These are phyloP conservation scores for Chalcosyrphus nemorum DNA, from an alignment of 2,888 invertebrate genomes.

Conservation along the genomic window DNA sequence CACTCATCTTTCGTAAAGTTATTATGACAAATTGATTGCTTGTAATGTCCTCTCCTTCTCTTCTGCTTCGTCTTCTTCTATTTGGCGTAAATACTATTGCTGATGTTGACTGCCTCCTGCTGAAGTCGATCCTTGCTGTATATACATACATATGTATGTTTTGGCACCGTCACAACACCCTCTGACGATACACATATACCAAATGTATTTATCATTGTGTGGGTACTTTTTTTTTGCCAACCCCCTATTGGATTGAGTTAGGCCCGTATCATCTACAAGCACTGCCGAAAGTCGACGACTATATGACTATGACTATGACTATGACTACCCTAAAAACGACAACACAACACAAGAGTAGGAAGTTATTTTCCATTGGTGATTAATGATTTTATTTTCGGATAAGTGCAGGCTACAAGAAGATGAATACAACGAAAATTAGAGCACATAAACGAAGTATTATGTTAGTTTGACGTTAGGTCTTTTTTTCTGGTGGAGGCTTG, in stretches of 20 bases:
- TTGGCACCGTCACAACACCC: slow-evolving; percentile 66
- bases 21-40: slow-evolving; percentile 78
- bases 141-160: no score
- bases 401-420: slow-evolving; percentile 65
- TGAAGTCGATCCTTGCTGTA: slow-evolving; percentile 26
- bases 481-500: background rate
- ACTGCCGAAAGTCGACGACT: slow-evolving; percentile 30
- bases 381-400: slow-evolving; percentile 66
- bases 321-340: slow-evolving; percentile 7
- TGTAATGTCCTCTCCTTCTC: slow-evolving; percentile 71
- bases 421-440: slow-evolving; percentile 66
- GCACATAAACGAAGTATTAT: slow-evolving; percentile 43
- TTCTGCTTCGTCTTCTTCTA: background rate
- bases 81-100: background rate
- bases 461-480: slow-evolving; percentile 27
- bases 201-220: slow-evolving; percentile 27
- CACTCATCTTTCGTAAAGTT: slow-evolving; percentile 73
- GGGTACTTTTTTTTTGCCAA: slow-evolving; percentile 26
- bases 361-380: slow-evolving; percentile 66
- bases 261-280: slow-evolving; percentile 54
- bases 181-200: slow-evolving; percentile 5
- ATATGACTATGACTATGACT: slow-evolving; percentile 25
- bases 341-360: slow-evolving; percentile 62
- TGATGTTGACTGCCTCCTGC: slow-evolving; percentile 34
- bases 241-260: slow-evolving; percentile 12